Evolutionary conservation across 2,888 invertebrate genomes (phyloP).

Genomic region (Boloria selene): DNA sequence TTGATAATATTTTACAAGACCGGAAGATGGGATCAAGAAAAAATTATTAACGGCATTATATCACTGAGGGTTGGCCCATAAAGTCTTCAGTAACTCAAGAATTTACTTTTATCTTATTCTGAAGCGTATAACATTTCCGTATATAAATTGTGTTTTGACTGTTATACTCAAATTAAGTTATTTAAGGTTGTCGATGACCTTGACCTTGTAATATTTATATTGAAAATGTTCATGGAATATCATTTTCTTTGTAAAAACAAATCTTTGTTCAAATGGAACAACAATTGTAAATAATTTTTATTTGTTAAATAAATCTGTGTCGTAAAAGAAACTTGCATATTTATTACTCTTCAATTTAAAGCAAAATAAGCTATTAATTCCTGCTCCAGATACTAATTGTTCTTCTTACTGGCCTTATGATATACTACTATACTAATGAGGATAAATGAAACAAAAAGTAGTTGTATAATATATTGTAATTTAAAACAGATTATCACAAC

Average conservation of each 20-base stretch:
- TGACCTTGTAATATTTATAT: conserved; percentile 9
- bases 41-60: no score
- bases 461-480: conserved; percentile 78
- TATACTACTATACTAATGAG: no score
- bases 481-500: conserved; percentile 82
- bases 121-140: no score
- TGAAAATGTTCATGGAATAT: conserved; percentile 4
- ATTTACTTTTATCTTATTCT: no score
- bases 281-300: conserved; percentile 72
- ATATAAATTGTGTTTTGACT: no score
- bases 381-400: no score
- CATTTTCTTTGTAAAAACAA: conserved; percentile 33
- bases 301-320: conserved; percentile 60
- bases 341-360: neutral
- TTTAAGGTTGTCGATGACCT: neutral
- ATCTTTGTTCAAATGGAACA: conserved; percentile 36
- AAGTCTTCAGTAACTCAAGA: no score
- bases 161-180: neutral
- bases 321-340: conserved; percentile 44
- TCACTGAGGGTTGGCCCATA: no score
- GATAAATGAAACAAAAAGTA: conserved; percentile 45
- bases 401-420: no score
- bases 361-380: no score
- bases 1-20: no score
- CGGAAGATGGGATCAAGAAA: no score